phyloP scores from a whole-genome alignment of 2,888 invertebrate species.

The Standfussiana lucernea region DNA sequence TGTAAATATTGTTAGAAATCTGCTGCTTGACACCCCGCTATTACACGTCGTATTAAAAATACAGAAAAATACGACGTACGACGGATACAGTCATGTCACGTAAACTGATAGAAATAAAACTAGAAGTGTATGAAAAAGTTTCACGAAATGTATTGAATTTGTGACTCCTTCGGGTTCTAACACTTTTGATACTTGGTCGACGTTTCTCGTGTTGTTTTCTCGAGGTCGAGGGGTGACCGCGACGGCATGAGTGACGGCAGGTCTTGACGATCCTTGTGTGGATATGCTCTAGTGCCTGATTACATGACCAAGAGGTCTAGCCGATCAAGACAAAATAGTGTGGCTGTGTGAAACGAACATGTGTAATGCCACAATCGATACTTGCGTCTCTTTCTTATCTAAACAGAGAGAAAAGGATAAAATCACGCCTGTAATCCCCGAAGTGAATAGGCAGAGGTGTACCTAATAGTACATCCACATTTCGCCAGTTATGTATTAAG shows the following conservation, averaged over 20 bases:
- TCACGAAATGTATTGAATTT: constrained; percentile 50
- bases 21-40: not conserved
- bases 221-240: not conserved
- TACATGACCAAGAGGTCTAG: too few relatives aligned
- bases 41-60: not conserved
- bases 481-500: not conserved
- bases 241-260: not conserved
- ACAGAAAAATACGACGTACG: not conserved
- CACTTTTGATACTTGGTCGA: constrained; percentile 11
- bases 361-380: not conserved
- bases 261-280: not conserved
- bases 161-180: constrained; percentile 12
- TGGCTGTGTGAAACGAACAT: not conserved
- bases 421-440: not conserved
- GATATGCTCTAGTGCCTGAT: not conserved
- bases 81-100: constrained; percentile 49
- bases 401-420: not conserved
- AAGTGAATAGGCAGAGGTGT: not conserved
- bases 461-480: not conserved
- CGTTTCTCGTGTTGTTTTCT: not conserved
- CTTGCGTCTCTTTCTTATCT: not conserved
- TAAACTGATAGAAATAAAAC: constrained; percentile 54
- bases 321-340: too few relatives aligned
- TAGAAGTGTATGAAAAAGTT: constrained; percentile 48
- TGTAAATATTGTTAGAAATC: not conserved